Conservation (phyloP, 1,140 invertebrate species). For the Drosophila lini region DNA sequence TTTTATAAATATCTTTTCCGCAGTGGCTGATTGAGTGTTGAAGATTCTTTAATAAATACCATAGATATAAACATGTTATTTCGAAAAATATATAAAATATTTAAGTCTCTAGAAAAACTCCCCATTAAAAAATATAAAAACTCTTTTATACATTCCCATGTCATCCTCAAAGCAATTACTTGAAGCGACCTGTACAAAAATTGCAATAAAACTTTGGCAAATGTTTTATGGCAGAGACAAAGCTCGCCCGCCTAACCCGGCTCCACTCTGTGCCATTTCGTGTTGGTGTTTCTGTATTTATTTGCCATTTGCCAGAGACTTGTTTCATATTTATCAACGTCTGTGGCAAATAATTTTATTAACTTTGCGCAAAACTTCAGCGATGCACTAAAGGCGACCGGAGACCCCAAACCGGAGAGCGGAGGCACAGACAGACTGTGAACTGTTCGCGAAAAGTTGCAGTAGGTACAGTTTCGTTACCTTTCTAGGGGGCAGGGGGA, state of each 20-base stretch:
- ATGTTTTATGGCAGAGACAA: slow-evolving; percentile 48
- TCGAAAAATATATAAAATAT: too few relatives aligned
- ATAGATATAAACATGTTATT: too few relatives aligned
- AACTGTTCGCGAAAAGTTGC: slow-evolving; percentile 68
- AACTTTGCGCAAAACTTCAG: slow-evolving; percentile 75
- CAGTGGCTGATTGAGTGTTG: neutral
- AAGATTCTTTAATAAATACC: too few relatives aligned
- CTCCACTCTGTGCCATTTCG: slow-evolving; percentile 19
- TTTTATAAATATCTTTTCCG: slow-evolving; percentile 1
- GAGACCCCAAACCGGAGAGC: neutral
- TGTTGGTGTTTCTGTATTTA: slow-evolving; percentile 59
- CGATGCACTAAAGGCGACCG: slow-evolving; percentile 2
- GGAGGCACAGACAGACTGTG: slow-evolving; percentile 26
- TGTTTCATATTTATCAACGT: slow-evolving; percentile 81
- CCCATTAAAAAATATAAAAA: neutral
- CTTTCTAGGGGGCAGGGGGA: neutral
- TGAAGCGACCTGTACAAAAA: slow-evolving; percentile 30
- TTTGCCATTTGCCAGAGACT: slow-evolving; percentile 59
- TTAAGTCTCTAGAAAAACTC: too few relatives aligned
- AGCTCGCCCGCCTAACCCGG: neutral
- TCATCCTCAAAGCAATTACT: slow-evolving; percentile 30
- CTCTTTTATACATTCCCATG: too few relatives aligned
- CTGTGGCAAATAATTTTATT: slow-evolving; percentile 83
- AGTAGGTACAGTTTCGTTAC: slow-evolving; percentile 64
- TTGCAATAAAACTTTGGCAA: slow-evolving; percentile 59